Evolutionary conservation across 2,113 vertebrate genomes (phyloP).

Genomic region (Brienomyrus brachyistius): DNA sequence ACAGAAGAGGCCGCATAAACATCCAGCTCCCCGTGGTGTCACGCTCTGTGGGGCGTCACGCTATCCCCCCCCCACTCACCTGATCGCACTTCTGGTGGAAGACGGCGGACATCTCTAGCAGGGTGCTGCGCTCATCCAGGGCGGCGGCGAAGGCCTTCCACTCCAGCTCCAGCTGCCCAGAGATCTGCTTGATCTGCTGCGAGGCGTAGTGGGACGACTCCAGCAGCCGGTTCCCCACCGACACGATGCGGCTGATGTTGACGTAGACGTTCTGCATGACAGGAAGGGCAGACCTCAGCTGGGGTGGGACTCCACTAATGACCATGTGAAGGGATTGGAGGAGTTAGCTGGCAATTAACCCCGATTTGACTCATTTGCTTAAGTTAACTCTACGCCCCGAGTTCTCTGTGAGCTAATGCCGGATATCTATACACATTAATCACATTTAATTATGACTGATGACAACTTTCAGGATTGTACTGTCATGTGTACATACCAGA

Average conservation of each 20-base stretch:
- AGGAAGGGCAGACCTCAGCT: neutral
- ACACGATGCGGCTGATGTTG: constrained; percentile 98
- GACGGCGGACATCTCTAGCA: constrained; percentile 91
- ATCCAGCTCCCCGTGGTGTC: no score
- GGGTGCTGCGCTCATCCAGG: constrained; percentile 89
- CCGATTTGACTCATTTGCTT: neutral
- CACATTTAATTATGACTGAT: neutral
- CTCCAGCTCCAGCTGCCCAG: constrained; percentile 89
- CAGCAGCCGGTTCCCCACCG: constrained; percentile 88
- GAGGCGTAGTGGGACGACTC: constrained; percentile 96
- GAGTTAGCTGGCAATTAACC: neutral
- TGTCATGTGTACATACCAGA: neutral
- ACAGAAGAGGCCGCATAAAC: neutral
- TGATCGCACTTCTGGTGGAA: constrained; percentile 98
- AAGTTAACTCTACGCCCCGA: neutral
- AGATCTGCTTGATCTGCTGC: constrained; percentile 96
- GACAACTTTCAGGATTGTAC: neutral
- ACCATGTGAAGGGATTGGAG: neutral
- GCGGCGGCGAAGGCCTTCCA: constrained; percentile 96
- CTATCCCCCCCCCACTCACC: constrained; percentile 54
- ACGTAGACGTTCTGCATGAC: constrained; percentile 86
- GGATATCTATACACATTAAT: neutral
- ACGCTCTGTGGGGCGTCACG: no score
- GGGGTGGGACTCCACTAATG: neutral
- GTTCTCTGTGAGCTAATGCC: neutral